Percentiles rank a stretch among this genome's conserved stretches.
Conservation (phyloP, 2,797 vertebrate genomes). For the Pogoniulus pusillus region DNA sequence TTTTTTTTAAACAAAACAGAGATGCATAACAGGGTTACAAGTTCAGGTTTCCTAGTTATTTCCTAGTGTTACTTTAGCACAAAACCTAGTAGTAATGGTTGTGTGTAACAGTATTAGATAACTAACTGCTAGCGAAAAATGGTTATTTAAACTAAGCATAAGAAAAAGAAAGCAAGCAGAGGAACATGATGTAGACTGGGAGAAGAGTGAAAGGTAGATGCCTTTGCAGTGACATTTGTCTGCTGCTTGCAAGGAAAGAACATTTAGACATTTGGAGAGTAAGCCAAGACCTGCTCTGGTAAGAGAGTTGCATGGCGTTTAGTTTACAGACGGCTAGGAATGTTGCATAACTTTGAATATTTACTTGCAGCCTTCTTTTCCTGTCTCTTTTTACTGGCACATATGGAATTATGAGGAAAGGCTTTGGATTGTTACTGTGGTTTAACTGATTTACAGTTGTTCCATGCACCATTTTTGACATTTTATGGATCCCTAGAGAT, state of each 20-base stretch:
- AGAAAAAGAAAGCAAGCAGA: not conserved
- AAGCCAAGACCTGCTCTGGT: not conserved
- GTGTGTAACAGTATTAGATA: not conserved
- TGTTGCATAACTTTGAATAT: conserved; percentile 1
- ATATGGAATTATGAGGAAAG: not conserved
- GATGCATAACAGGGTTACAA: not conserved
- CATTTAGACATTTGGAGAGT: not conserved
- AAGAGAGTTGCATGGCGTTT: not conserved
- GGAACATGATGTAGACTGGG: fast-evolving
- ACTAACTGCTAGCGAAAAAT: not conserved
- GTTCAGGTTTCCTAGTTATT: not conserved
- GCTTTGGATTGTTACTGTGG: not conserved
- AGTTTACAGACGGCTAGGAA: conserved; percentile 38
- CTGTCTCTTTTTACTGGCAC: not conserved
- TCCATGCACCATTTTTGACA: not conserved
- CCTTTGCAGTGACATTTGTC: not conserved
- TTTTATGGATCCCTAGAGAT: conserved; percentile 13
- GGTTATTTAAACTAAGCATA: not conserved
- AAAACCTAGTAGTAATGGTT: not conserved
- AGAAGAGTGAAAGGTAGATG: not conserved
- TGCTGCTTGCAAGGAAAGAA: not conserved
- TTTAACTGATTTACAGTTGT: conserved; percentile 30
- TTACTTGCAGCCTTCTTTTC: conserved; percentile 5
- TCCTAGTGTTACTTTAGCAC: not conserved
- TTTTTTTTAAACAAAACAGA: not conserved